Evolutionary conservation across 2,113 vertebrate species (phyloP).

Genomic region (Spea bombifrons): DNA sequence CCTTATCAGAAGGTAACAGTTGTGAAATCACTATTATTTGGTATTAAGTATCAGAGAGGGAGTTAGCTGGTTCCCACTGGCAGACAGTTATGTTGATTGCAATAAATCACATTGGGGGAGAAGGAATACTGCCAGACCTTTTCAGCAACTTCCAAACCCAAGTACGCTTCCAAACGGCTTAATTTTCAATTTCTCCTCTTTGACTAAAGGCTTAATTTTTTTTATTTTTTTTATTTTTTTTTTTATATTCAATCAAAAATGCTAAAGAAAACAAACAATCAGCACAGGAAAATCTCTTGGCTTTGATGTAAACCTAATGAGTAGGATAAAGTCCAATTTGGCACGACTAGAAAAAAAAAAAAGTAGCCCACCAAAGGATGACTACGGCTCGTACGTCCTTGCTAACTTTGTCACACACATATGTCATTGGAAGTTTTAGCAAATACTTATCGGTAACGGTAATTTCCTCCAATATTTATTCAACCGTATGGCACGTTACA

Average conservation of each 20-base stretch:
- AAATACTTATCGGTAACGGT: constrained; percentile 1
- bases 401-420: constrained; percentile 10
- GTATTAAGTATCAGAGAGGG: constrained; percentile 51
- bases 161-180: constrained; percentile 38
- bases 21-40: constrained; percentile 52
- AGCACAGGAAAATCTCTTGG: constrained; percentile 31
- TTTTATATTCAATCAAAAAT: constrained; percentile 42
- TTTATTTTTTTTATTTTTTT: constrained; percentile 19
- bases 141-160: constrained; percentile 42
- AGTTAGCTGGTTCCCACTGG: constrained; percentile 46
- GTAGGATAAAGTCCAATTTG: constrained; percentile 43
- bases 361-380: constrained; percentile 42
- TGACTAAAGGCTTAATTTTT: constrained; percentile 37
- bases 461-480: neutral
- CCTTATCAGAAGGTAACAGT: constrained; percentile 55
- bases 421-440: neutral
- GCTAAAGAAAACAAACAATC: constrained; percentile 44
- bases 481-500: too few relatives aligned
- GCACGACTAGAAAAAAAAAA: constrained; percentile 13
- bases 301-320: constrained; percentile 45
- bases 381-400: constrained; percentile 27
- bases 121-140: constrained; percentile 43
- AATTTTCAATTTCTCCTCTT: constrained; percentile 46
- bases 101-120: constrained; percentile 38
- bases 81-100: constrained; percentile 50